Base-by-base conservation (phyloP, 2,113 vertebrate species). In the Epinephelus cyanopodus region DNA sequence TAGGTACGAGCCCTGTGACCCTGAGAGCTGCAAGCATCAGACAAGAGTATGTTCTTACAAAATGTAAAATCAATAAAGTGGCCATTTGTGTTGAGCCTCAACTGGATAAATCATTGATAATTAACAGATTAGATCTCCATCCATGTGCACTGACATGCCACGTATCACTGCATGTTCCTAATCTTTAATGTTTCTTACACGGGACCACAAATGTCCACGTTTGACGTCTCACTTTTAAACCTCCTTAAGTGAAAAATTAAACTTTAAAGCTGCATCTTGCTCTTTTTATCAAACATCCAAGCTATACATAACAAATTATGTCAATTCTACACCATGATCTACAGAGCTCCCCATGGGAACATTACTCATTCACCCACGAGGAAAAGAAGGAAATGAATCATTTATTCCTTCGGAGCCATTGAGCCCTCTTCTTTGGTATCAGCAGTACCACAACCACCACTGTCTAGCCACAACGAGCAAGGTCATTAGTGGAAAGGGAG, bases 341-440 rank as follows among this genome's bases (percentile, higher is more conserved):
- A 6, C 29, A 73, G 23, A 9, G 60, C 62, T 70, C 19, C 66
- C 81, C 29, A 25, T 21, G 23, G 29, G 25, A 68, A 83, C 19
- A 4, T 67, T 29, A 13, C 19, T 79, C 4, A 5, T 60, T 81
- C 61, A 79, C 62, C 68, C 50, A 37, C 61, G 37, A 85, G 75
- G 63, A 74, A 78, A 72, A 81, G 10, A 58, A 75, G 67, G 53
- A 85, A 82, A 79, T 92, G 18, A 85, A 91, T 90, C 47, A 91
- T 92, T 86, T 80, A 87, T 88, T 85, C 64, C 58, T 69, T 17
- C 18, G 61, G 74, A 42, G 52, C 85, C 56, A 8, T 7, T 58
- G 66, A 64, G 61, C 50, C 15, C 17, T 70, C 17, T 42, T 79
- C 73, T 69, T 62, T 25, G 61, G 64, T 57, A 81, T 84, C 69